Conservation (phyloP, 2,797 vertebrate genomes). For the Todus mexicanus region DNA sequence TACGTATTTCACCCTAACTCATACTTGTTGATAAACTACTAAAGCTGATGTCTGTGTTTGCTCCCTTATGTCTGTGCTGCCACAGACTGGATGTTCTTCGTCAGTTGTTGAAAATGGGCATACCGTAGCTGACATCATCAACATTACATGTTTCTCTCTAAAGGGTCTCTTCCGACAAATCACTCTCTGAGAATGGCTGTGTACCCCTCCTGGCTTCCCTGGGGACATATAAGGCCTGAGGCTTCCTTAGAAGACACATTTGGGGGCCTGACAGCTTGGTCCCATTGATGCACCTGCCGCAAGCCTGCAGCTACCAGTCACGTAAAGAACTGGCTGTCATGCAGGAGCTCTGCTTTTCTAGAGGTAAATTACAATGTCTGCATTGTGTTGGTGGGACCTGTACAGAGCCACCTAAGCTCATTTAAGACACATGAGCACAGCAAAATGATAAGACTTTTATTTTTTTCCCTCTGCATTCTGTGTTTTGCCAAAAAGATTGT, state of each 20-base stretch:
- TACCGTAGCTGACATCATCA: not conserved
- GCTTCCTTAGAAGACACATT: not conserved
- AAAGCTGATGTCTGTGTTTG: not conserved
- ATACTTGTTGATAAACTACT: not conserved
- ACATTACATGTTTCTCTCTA: not conserved
- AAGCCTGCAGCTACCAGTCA: not conserved
- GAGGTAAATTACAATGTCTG: not conserved
- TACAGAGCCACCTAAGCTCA: accelerated
- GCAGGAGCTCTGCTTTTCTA: not conserved
- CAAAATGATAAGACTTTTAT: not conserved
- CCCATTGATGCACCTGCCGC: not conserved
- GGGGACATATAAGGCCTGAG: not conserved
- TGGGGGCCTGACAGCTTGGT: not conserved
- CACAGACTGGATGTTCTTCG: not conserved
- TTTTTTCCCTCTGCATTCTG: not conserved
- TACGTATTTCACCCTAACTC: not conserved
- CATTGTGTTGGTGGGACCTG: not conserved
- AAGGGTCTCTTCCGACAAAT: not conserved
- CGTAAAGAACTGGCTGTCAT: not conserved
- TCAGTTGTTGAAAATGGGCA: not conserved
- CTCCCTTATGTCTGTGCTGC: not conserved
- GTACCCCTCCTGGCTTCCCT: accelerated
- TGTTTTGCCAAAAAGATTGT: not conserved
- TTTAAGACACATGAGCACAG: accelerated
- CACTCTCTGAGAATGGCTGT: not conserved